These are phyloP conservation scores for Narcine bancroftii DNA, from an alignment of 2,113 vertebrate genomes.

Conservation along the genomic window DNA sequence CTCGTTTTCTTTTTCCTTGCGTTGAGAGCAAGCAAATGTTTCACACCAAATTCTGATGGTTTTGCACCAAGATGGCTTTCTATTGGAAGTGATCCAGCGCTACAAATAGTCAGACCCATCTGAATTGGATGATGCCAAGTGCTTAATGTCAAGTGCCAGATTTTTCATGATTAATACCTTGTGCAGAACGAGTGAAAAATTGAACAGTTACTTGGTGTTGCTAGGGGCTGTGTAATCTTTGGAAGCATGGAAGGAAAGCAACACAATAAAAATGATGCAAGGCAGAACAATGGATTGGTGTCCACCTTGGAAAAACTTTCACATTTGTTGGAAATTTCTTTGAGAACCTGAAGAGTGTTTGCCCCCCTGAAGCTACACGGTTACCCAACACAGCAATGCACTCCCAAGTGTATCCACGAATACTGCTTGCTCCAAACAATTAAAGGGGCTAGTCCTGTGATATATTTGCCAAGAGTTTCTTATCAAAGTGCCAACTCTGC, in stretches of 20 bases:
- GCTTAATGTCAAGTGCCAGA: neutral
- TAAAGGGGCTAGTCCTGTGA: no score
- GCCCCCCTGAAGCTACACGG: neutral
- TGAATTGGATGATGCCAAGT: neutral
- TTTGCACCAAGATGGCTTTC: neutral
- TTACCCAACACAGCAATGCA: neutral
- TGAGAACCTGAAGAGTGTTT: neutral
- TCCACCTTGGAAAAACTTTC: neutral
- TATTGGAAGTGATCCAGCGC: neutral
- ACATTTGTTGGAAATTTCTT: neutral
- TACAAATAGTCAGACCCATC: neutral
- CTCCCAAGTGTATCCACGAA: neutral
- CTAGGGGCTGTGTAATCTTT: neutral
- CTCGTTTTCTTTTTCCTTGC: neutral
- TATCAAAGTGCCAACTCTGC: neutral
- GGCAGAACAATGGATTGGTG: neutral
- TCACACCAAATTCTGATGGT: neutral
- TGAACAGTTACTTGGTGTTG: neutral
- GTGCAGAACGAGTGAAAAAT: neutral
- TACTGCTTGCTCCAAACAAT: neutral
- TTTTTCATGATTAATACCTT: neutral
- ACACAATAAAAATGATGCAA: neutral
- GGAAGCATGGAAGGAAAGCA: neutral
- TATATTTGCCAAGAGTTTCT: neutral
- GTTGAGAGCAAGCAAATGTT: neutral